Evolutionary conservation across 2,113 vertebrate genomes (phyloP), one percentile per base, ranked within the genome.

Genomic region (Varanus komodoensis): DNA sequence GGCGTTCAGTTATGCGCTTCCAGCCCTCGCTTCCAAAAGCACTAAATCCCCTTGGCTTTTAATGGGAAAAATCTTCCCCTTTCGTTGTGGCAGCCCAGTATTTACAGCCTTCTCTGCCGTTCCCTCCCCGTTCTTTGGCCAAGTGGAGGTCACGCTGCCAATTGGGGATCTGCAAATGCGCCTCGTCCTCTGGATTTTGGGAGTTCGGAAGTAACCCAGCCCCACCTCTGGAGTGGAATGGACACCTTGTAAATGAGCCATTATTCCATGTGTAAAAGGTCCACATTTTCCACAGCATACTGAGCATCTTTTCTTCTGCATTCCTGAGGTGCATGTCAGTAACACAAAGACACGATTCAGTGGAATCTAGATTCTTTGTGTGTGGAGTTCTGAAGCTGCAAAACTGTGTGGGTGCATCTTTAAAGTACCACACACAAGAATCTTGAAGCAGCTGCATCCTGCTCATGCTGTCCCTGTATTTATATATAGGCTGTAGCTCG

Each of bases 141-240:
- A 32, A 3, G 32, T 75, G 73, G 82, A 14, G 21, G 82, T 80
- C 38, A 50, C 92, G 73, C 32, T 91, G 79, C 48, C 64, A 90
- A 27, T 71, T 1, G 82, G 68, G 87, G 1, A 17, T 50, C 84
- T 2, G 86, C 38, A n/a, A 73, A 73, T 32, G 12, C n/a, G 32
- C 71, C 32, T 73, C 27, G 1, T 9, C 67, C 67, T 8, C 77
- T 48, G 44, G 38, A 48, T 78, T 48, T 3, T 2, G 77, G 38
- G 38, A 25, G 38, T 48, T 78, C 77, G 19, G 34, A 78, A 23
- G 8, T 48, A 19, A 74, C 32, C 32, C 32, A 1, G 19, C 3
- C 38, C 48, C 5, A 7, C 27, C 44, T 6, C 75, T 8, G 2
- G 44, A 6, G 34, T 44, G 74, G 34, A 6, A 69, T 29, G 8